phyloP scores from a whole-genome alignment of 2,888 invertebrate genomes.

The Cyrtodaria siliqua region DNA sequence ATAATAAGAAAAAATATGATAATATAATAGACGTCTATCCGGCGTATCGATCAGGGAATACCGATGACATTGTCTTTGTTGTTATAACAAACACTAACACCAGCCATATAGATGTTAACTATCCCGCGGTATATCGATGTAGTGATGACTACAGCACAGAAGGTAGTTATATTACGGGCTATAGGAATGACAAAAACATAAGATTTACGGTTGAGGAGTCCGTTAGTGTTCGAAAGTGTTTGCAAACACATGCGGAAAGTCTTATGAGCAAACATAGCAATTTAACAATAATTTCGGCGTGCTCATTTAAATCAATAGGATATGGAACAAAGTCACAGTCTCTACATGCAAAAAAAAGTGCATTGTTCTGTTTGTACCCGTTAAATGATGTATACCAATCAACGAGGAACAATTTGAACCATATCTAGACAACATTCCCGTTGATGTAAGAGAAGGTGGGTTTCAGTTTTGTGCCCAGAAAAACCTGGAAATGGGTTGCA shows the following conservation, averaged over 20 bases:
- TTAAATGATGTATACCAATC: slow-evolving; percentile 3
- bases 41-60: too few species aligned
- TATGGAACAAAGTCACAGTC: neutral
- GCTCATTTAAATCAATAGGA: slow-evolving; percentile 9
- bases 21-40: too few species aligned
- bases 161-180: too few species aligned
- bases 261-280: slow-evolving; percentile 8
- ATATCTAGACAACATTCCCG: neutral
- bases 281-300: slow-evolving; percentile 10
- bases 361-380: slow-evolving; percentile 5
- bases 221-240: neutral
- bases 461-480: slow-evolving; percentile 3
- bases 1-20: too few species aligned
- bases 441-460: slow-evolving; percentile 10
- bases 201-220: neutral
- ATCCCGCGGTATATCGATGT: too few species aligned
- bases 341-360: neutral
- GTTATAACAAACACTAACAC: too few species aligned
- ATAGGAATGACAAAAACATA: too few species aligned
- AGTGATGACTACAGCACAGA: too few species aligned
- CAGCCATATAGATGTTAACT: too few species aligned
- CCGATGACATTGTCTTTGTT: too few species aligned
- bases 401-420: neutral
- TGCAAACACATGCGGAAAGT: neutral
- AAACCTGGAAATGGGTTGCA: slow-evolving; percentile 9